Conservation (phyloP, 2,797 vertebrate species). For the Karalla daura region DNA sequence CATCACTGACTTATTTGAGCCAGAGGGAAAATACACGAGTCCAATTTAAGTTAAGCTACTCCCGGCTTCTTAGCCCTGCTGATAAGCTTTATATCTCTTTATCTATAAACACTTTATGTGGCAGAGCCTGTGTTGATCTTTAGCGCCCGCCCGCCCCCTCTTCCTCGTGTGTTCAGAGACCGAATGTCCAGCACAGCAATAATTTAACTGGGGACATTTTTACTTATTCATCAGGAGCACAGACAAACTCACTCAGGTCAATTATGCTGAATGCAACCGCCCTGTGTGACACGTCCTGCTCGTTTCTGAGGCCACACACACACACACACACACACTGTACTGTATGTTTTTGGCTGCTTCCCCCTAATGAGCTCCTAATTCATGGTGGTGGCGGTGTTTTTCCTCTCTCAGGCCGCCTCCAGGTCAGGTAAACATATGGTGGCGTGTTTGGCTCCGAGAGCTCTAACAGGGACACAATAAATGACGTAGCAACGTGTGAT, state of each 20-base stretch:
- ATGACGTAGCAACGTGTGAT: constrained; percentile 72
- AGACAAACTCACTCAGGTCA: not conserved
- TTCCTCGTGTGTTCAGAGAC: not conserved
- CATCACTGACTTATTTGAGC: no score
- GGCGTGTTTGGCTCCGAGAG: constrained; percentile 57
- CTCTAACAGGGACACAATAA: constrained; percentile 70
- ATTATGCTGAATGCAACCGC: not conserved
- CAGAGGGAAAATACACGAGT: no score
- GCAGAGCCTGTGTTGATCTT: not conserved
- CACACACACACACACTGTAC: no score
- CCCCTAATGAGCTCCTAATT: constrained; percentile 55
- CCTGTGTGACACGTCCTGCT: not conserved
- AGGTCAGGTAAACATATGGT: constrained; percentile 78
- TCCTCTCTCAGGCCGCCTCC: constrained; percentile 44
- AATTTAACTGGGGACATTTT: no score
- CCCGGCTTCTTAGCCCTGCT: no score
- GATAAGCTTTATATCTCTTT: no score
- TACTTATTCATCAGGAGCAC: not conserved
- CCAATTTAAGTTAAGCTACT: no score
- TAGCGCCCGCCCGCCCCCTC: not conserved
- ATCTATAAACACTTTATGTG: not conserved
- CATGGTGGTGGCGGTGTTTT: constrained; percentile 46
- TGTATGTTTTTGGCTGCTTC: constrained; percentile 30
- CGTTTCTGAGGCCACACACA: no score
- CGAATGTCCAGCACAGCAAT: not conserved